Base-by-base conservation (phyloP, 2,888 invertebrate genomes). In the Melolontha melolontha region DNA sequence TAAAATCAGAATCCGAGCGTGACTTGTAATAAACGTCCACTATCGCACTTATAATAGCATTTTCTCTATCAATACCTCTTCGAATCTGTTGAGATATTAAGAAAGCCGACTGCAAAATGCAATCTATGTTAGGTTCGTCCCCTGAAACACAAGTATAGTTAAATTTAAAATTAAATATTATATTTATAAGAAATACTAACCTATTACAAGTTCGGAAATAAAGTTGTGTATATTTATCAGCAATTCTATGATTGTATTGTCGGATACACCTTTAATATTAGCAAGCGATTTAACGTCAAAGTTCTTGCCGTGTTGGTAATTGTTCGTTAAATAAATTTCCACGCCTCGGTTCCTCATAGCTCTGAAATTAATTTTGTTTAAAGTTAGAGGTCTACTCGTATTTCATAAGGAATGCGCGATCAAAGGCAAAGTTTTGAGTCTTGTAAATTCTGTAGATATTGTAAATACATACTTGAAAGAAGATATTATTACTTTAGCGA, bases 321-420 rank as follows among this genome's bases (percentile, higher is more conserved):
- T 71, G 50, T 81, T 80, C 14, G 84, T 79, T 66, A 93, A 79
- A 79, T 83, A 93, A 75, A 99, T 91, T 86, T 99, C 99, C 0
- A 99, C 90, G 2, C 98, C 97, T 77, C 99, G 88, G 83, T 99
- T 99, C 69, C 98, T 88, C 99, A 99, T 99, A 0, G 99, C 99
- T 75, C 95, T 89, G 79, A 64, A 83, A 81, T 70, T 66, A 73
- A 34, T 70, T 71, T 71, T 39, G 27, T 41, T 11, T 1, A 41
- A 17, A 44, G 27, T 59, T 11, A 14, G 10, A 16, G 34, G 34
- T 34, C 10, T 34, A 34, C 34, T 34, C 34, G 34, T 34, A 34
- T 34, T 34, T 34, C 34, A 34, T 34, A 34, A 34, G 34, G 34
- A 34, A 34, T 6, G 34, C 10, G 10, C 34, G 34, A 34, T 34